Evolutionary conservation across 2,888 invertebrate species (phyloP).

Genomic region (Drosophila affinis): DNA sequence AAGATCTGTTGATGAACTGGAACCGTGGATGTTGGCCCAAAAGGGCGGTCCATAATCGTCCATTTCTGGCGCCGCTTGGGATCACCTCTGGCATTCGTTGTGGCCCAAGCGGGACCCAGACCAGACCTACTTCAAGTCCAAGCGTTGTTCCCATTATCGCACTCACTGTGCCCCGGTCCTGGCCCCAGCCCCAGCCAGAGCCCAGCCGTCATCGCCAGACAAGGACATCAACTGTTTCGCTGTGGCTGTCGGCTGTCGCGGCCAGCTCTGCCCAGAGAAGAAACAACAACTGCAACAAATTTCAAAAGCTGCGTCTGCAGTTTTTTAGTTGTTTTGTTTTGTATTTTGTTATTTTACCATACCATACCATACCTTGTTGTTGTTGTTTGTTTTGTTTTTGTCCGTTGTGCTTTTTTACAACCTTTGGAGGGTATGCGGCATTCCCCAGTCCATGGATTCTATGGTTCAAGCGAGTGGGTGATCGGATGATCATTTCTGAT

Average conservation of each 20-base stretch:
- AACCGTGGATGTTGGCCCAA: no score
- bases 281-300: slow-evolving; percentile 30
- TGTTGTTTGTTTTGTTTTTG: not conserved
- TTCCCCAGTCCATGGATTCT: no score
- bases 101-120: not conserved
- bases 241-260: slow-evolving; percentile 44
- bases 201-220: slow-evolving; percentile 33
- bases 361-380: no score
- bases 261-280: slow-evolving; percentile 16
- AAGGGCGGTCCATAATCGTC: not conserved
- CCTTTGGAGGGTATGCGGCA: not conserved
- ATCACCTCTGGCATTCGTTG: slow-evolving; percentile 2
- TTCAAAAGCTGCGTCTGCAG: slow-evolving; percentile 44
- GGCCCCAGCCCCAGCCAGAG: not conserved
- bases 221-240: slow-evolving; percentile 33
- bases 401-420: not conserved
- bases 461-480: not conserved
- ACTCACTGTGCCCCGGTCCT: slow-evolving; percentile 20
- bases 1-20: not conserved
- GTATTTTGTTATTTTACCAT: slow-evolving; percentile 8
- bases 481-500: no score
- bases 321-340: slow-evolving; percentile 27
- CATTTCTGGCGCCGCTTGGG: not conserved
- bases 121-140: slow-evolving; percentile 20
- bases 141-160: slow-evolving; percentile 34